phyloP scores from a whole-genome alignment of 64 coral and sea anemone genomes.

The Montipora foliosa region DNA sequence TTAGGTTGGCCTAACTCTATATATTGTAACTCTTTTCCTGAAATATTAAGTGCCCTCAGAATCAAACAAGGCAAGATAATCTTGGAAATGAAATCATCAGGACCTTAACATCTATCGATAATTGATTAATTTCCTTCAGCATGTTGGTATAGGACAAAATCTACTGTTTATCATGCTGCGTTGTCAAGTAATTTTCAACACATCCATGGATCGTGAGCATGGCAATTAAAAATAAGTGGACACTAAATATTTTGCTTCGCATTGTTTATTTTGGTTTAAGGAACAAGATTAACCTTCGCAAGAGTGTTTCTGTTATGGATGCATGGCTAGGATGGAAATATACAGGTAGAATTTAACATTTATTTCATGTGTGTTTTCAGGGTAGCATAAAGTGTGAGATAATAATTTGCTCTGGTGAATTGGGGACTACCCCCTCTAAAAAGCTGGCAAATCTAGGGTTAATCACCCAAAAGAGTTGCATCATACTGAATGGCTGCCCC shows the following conservation, averaged over 20 bases:
- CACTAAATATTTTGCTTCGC: constrained; percentile 14
- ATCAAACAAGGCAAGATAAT: constrained; percentile 21
- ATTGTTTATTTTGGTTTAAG: no score
- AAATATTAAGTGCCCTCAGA: neutral
- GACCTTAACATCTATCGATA: constrained; percentile 7
- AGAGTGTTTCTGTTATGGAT: constrained; percentile 11
- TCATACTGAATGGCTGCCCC: no score
- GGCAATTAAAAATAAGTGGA: neutral
- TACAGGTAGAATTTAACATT: neutral
- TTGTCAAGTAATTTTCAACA: neutral
- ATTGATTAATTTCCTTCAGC: constrained; percentile 19
- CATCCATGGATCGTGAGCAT: neutral
- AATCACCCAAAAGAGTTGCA: no score
- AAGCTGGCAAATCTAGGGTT: neutral
- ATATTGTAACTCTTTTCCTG: neutral
- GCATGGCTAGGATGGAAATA: neutral
- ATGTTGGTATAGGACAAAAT: constrained; percentile 6
- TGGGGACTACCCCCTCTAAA: neutral
- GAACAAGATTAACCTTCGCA: neutral
- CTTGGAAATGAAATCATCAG: constrained; percentile 6
- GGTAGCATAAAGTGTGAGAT: neutral
- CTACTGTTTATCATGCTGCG: constrained; percentile 3
- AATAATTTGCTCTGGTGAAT: constrained; percentile 4
- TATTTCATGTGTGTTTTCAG: constrained; percentile 28
- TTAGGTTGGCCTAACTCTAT: no score